Base-by-base conservation (phyloP, 2,888 invertebrate species). In the Zele albiditarsus region DNA sequence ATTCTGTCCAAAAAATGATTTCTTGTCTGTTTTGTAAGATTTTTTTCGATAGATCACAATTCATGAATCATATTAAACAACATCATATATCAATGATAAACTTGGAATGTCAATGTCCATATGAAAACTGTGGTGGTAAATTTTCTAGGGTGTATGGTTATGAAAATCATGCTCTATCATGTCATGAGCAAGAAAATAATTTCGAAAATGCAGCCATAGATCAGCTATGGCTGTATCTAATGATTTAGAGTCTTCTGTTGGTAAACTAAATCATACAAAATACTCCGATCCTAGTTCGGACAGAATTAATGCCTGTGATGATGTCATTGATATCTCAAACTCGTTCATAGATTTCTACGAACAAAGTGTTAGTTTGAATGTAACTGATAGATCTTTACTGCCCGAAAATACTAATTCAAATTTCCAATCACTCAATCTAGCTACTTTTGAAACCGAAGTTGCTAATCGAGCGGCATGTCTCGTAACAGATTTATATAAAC, bases 111-210 rank as follows among this genome's bases (percentile, higher is more conserved):
- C 57, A 73, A 38, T 79, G 77, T 42, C 66, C 58, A 25, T 68
- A 77, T 49, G 72, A 42, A 20, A 74, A 73, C 46, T 78, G 77
- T 69, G 49, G 23, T 0, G 58, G 73, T 49, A 76, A 38, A 60
- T 80, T 77, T 60, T 74, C 65, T 12, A 72, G 76, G 53, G 58
- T 78, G 42, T 73, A 79, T 73, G 31, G 62, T 5, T 77, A 71
- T 46, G 65, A 76, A 63, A 73, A 46, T 25, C 79, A 79, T 63
- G n/a, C 63, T 16, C 14, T 10, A 4, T 67, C 33, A 33, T 31
- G n/a, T 65, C 65, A 65, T 65, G 65, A 65, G 33, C 65, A 65
- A 38, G 38, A 65, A 12, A 65, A 65, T 4, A 31, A 10, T 65
- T 65, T 3, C n/a, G 38, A 65, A 65, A 2, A 31, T 16, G 6